These are phyloP conservation scores for Phortica variegata DNA, from an alignment of 1,140 invertebrate species.

Conservation along the genomic window DNA sequence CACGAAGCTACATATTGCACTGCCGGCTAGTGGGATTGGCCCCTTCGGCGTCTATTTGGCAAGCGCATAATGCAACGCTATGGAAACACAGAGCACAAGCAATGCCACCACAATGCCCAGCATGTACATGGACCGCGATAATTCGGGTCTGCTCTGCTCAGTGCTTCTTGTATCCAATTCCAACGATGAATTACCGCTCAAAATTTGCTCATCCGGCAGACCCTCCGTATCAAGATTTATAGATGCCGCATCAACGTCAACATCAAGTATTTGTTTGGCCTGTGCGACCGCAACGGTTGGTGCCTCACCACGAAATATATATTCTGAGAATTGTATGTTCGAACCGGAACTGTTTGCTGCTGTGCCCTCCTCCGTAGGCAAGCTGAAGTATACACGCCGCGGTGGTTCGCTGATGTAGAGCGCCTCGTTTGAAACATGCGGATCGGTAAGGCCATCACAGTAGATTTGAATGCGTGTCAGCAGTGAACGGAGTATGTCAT, in stretches of 20 bases:
- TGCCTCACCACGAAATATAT: constrained; percentile 49
- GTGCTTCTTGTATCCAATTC: too few relatives aligned
- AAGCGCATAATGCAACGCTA: constrained; percentile 38
- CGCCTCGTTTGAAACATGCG: constrained; percentile 35
- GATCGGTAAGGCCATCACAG: constrained; percentile 50
- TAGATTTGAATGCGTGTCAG: constrained; percentile 52
- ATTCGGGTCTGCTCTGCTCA: too few relatives aligned
- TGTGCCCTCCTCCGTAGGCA: constrained; percentile 20
- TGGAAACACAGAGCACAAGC: constrained; percentile 37
- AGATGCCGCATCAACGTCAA: constrained; percentile 39
- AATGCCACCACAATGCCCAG: constrained; percentile 44
- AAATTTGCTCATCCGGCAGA: constrained; percentile 34
- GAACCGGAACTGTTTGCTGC: background rate
- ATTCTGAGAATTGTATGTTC: constrained; percentile 49
- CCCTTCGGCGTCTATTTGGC: constrained; percentile 11
- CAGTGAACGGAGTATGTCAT: constrained; percentile 49
- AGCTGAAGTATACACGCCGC: constrained; percentile 42
- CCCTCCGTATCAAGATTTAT: constrained; percentile 40
- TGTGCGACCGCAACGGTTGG: constrained; percentile 45
- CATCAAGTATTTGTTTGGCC: constrained; percentile 49
- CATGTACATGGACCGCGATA: constrained; percentile 46
- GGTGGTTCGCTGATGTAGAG: constrained; percentile 49
- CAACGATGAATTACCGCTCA: background rate
- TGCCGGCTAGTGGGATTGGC: background rate
- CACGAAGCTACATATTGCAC: constrained; percentile 16